phyloP scores from a whole-genome alignment of 2,797 vertebrate species.

The Chiloscyllium punctatum region DNA sequence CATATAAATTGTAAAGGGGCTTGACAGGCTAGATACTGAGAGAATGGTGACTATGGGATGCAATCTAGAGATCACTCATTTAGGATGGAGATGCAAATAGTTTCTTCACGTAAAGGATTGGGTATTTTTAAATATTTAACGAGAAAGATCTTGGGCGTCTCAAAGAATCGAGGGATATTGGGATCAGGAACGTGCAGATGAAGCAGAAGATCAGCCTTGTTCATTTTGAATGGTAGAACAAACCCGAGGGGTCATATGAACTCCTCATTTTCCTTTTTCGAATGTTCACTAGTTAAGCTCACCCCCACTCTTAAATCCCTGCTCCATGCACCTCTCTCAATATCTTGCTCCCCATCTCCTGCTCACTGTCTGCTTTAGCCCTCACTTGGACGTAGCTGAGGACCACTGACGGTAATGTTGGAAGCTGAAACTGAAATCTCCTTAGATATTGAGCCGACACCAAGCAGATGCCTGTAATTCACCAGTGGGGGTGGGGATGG shows the following conservation, averaged over 20 bases:
- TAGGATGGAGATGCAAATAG: not conserved
- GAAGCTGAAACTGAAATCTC: not conserved
- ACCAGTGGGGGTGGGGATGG: not conserved
- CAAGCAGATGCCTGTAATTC: not conserved
- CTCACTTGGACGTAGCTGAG: not conserved
- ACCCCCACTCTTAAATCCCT: not conserved
- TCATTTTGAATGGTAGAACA: not conserved
- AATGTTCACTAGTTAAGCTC: not conserved
- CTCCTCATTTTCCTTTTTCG: not conserved
- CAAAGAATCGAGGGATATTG: no score
- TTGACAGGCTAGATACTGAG: not conserved
- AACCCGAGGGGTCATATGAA: not conserved
- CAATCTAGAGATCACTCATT: not conserved
- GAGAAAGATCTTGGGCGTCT: no score
- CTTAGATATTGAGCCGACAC: not conserved
- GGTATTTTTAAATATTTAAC: not conserved
- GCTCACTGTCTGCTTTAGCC: not conserved
- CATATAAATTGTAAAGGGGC: no score
- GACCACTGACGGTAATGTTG: not conserved
- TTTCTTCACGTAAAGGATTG: not conserved
- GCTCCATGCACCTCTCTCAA: not conserved
- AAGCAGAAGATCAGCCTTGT: not conserved
- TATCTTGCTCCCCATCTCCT: not conserved
- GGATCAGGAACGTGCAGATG: no score
- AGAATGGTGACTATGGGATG: not conserved